A percentile compares a stretch with the other conserved stretches of the same genome.
Evolutionary conservation across 2,888 invertebrate genomes (phyloP).

Genomic region (Tricholauxania praeusta): DNA sequence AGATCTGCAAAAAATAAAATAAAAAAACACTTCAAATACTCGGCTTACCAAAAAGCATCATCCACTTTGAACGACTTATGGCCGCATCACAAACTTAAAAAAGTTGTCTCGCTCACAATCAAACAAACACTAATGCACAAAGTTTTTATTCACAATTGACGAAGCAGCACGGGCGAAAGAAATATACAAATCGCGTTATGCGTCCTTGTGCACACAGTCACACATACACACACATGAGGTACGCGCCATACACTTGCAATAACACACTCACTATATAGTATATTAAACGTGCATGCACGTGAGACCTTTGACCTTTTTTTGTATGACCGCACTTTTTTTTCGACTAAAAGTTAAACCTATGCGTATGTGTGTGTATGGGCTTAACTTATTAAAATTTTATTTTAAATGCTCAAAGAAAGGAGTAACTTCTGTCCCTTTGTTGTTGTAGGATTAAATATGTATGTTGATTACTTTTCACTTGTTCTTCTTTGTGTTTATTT

Average conservation of each 20-base stretch:
- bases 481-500: not conserved
- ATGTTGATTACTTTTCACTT: conserved; percentile 28
- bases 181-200: too few relatives aligned
- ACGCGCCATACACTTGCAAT: not conserved
- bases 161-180: too few relatives aligned
- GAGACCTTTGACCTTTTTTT: conserved; percentile 9
- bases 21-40: not conserved
- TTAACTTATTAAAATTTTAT: not conserved
- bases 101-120: too few relatives aligned
- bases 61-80: not conserved
- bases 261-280: not conserved
- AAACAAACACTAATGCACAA: too few relatives aligned
- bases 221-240: not conserved
- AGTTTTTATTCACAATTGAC: too few relatives aligned
- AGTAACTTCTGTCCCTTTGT: conserved; percentile 3
- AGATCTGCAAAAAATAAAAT: not conserved
- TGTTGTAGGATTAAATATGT: conserved; percentile 9
- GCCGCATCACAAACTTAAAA: not conserved
- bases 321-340: not conserved
- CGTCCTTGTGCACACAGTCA: not conserved
- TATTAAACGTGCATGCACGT: not conserved
- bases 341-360: not conserved
- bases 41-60: not conserved
- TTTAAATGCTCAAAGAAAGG: not conserved
- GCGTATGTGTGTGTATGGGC: too few relatives aligned